These are phyloP conservation scores for Drosophila subpulchrella DNA, from an alignment of 1,140 invertebrate species.

Conservation along the genomic window DNA sequence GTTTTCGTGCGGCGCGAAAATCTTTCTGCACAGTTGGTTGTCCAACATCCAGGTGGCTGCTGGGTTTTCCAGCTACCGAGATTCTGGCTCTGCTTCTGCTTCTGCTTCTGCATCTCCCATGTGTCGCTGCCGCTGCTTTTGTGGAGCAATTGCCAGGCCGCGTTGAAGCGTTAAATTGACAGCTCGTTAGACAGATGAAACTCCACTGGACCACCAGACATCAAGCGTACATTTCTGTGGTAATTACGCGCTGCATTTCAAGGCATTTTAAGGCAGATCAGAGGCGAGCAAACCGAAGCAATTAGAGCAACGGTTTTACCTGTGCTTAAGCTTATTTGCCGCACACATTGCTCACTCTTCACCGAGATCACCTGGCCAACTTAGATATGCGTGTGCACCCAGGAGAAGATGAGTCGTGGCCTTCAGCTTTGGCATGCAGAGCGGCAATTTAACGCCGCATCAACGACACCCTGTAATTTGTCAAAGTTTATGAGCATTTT, in stretches of 20 bases:
- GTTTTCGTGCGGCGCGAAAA: conserved; percentile 81
- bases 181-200: conserved; percentile 70
- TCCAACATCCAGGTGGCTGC: conserved; percentile 2
- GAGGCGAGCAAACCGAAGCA: conserved; percentile 53
- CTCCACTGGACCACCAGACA: conserved; percentile 35
- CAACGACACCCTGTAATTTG: conserved; percentile 48
- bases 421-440: conserved; percentile 43
- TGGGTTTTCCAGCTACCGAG: conserved; percentile 11
- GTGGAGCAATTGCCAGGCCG: conserved; percentile 75
- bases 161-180: conserved; percentile 82
- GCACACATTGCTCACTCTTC: conserved; percentile 61
- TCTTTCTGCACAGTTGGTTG: conserved; percentile 68
- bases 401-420: neutral
- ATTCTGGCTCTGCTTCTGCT: neutral
- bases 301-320: conserved; percentile 77
- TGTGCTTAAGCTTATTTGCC: conserved; percentile 71
- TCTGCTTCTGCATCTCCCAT: conserved; percentile 32
- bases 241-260: conserved; percentile 64
- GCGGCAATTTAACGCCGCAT: conserved; percentile 49
- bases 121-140: conserved; percentile 71
- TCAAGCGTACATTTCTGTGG: conserved; percentile 59
- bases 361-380: conserved; percentile 15
- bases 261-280: conserved; percentile 49
- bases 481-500: conserved; percentile 41
- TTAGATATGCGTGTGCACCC: conserved; percentile 45